These are phyloP conservation scores for Zosterops borbonicus DNA, from an alignment of 2,113 vertebrate species.

Conservation along the genomic window DNA sequence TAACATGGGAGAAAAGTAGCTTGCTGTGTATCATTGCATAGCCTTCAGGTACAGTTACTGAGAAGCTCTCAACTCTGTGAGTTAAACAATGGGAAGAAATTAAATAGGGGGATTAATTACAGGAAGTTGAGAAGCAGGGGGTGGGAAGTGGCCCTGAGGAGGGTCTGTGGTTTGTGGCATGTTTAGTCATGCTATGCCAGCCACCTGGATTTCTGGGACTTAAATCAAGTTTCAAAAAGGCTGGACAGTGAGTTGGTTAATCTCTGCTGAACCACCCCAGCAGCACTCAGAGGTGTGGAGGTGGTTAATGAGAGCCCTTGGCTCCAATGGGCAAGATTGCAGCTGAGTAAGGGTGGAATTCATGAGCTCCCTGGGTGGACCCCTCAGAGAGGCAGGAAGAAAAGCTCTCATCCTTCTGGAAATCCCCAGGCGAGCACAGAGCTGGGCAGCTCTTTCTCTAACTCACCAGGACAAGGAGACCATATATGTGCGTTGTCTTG, in stretches of 20 bases:
- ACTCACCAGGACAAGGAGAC: not conserved
- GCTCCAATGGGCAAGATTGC: not conserved
- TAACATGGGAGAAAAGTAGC: not conserved
- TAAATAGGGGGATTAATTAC: not conserved
- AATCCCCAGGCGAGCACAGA: not conserved
- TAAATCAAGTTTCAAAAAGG: not conserved
- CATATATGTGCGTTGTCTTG: not conserved
- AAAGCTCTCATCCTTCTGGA: slow-evolving; percentile 4
- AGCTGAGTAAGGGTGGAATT: not conserved
- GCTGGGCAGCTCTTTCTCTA: not conserved
- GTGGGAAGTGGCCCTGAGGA: fast-evolving
- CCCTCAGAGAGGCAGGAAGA: not conserved
- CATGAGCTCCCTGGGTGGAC: not conserved
- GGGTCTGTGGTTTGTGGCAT: not conserved
- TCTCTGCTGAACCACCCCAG: not conserved
- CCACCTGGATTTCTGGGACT: not conserved
- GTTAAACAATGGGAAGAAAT: not conserved
- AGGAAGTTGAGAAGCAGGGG: not conserved
- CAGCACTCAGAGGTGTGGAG: fast-evolving
- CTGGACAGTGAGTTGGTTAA: not conserved
- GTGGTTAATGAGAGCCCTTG: not conserved
- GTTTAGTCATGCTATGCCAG: fast-evolving
- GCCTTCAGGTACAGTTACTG: not conserved
- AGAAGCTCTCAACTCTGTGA: not conserved
- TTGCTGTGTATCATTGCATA: not conserved